A percentile compares a stretch with the other conserved stretches of the same genome.
These are phyloP conservation scores for Homarus americanus DNA, from an alignment of 1,140 invertebrate species.

Conservation along the genomic window DNA sequence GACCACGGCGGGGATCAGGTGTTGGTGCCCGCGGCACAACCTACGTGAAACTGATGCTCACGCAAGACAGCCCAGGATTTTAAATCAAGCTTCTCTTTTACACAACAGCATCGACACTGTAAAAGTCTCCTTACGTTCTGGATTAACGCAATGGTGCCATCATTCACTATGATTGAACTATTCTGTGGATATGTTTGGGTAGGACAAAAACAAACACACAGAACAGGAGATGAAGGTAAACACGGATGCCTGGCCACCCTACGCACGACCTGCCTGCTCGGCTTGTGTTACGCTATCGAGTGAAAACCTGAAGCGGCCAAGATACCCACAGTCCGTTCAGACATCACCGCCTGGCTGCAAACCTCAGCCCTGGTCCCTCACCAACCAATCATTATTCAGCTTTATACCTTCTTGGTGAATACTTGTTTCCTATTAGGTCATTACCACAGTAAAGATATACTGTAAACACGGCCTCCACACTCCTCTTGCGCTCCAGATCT, in stretches of 20 bases:
- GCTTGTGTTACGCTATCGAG: constrained; percentile 12
- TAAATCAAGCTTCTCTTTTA: not conserved
- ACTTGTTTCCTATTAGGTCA: not conserved
- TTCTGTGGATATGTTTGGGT: not conserved
- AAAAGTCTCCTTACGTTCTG: not conserved
- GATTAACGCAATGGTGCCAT: not conserved
- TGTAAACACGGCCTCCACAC: not conserved
- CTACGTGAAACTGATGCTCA: not conserved
- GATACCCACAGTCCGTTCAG: not conserved
- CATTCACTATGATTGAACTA: not conserved
- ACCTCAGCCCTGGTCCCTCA: not conserved
- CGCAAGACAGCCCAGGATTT: not conserved
- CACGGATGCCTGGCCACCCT: not conserved
- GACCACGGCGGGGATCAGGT: not conserved
- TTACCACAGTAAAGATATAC: not conserved
- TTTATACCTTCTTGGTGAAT: not conserved
- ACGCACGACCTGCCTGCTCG: not conserved
- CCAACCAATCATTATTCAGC: too few species aligned
- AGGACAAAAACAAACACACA: not conserved
- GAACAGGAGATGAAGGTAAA: not conserved
- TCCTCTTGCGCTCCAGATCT: not conserved
- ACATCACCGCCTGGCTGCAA: not conserved
- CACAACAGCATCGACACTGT: not conserved
- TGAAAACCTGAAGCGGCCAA: constrained; percentile 14
- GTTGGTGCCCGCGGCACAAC: not conserved